Conservation (phyloP, 2,113 vertebrate genomes). For the Prunella himalayana region DNA sequence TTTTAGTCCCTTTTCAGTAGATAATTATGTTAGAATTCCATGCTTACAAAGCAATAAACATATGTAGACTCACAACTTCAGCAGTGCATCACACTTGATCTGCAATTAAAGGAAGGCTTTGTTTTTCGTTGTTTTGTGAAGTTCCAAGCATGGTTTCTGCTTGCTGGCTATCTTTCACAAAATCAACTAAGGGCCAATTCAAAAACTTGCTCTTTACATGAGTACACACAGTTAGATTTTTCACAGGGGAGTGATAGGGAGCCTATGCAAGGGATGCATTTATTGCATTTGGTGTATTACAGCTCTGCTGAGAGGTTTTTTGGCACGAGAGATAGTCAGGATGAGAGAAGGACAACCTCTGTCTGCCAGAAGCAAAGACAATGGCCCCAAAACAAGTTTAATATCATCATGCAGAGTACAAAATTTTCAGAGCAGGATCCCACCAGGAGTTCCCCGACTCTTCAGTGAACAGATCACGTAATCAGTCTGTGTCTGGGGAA, state of each 20-base stretch:
- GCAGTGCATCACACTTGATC: not conserved
- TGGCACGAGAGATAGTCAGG: not conserved
- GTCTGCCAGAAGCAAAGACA: not conserved
- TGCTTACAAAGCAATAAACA: not conserved
- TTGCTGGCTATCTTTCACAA: not conserved
- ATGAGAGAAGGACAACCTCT: not conserved
- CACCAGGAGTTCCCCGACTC: not conserved
- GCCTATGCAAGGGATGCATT: not conserved
- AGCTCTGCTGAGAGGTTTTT: not conserved
- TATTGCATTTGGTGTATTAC: not conserved
- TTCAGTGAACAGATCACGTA: not conserved
- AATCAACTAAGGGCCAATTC: not conserved
- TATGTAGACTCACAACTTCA: not conserved
- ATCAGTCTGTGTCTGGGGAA: not conserved
- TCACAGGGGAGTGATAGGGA: not conserved
- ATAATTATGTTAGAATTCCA: not conserved
- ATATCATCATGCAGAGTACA: not conserved
- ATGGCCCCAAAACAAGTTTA: not conserved
- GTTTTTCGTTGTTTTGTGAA: not conserved
- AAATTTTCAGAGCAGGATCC: not conserved
- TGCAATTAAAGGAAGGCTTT: not conserved
- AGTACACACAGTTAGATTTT: not conserved
- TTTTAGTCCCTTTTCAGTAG: not conserved
- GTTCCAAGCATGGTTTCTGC: not conserved
- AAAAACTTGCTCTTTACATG: not conserved